These are phyloP conservation scores for Megaceryle alcyon DNA, from an alignment of 2,797 vertebrate genomes.

Conservation along the genomic window DNA sequence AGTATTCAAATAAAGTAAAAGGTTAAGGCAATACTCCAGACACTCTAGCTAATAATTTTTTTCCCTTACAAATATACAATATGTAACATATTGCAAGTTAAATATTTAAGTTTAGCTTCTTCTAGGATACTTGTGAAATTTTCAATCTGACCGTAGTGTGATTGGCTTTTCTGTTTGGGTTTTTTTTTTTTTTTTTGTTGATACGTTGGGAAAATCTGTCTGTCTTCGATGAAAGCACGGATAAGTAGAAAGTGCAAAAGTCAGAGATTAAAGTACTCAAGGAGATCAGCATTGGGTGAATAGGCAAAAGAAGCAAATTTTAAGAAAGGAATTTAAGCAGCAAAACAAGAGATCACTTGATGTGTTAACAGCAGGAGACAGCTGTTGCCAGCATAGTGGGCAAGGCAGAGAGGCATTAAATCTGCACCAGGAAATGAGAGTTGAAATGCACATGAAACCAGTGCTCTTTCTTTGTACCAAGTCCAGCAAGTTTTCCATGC, in stretches of 20 bases:
- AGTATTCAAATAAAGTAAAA: not conserved
- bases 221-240: not conserved
- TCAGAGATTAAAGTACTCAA: not conserved
- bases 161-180: not conserved
- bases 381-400: not conserved
- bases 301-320: not conserved
- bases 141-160: rapidly evolving
- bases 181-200: not conserved
- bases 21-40: not conserved
- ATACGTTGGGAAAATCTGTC: not conserved
- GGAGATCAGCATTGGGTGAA: not conserved
- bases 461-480: not conserved
- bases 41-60: not conserved
- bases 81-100: not conserved
- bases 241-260: conserved; percentile 3
- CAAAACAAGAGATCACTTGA: not conserved
- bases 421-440: not conserved
- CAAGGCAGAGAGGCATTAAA: not conserved
- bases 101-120: not conserved
- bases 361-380: not conserved
- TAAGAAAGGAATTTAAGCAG: not conserved
- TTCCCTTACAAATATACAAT: not conserved
- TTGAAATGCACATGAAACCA: not conserved
- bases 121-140: not conserved
- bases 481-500: not conserved